These are phyloP conservation scores for Ochlodes sylvanus DNA, from an alignment of 2,888 invertebrate genomes.

Conservation along the genomic window DNA sequence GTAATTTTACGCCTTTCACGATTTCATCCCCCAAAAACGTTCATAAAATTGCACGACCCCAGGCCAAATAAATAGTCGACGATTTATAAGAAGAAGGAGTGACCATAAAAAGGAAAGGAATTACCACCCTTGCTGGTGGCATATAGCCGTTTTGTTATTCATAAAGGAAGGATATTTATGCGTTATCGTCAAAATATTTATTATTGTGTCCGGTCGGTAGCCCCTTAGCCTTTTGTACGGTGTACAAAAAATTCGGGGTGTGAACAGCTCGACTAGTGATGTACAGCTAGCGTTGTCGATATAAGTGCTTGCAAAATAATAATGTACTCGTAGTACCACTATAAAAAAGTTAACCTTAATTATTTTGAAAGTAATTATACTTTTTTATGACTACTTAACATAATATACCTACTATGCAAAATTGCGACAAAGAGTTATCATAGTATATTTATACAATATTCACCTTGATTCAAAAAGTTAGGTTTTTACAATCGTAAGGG, in stretches of 20 bases:
- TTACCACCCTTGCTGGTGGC: constrained; percentile 73
- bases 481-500: too few relatives aligned
- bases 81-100: constrained; percentile 76
- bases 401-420: too few relatives aligned
- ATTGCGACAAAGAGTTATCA: too few relatives aligned
- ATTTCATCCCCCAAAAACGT: constrained; percentile 40
- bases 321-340: too few relatives aligned
- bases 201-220: constrained; percentile 79
- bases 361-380: too few relatives aligned
- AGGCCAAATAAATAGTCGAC: constrained; percentile 72
- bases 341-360: too few relatives aligned
- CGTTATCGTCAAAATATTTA: constrained; percentile 85
- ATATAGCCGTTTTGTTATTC: constrained; percentile 78
- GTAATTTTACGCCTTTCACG: constrained; percentile 40
- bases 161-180: constrained; percentile 83
- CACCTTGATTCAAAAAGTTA: too few relatives aligned
- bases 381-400: too few relatives aligned
- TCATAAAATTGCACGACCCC: constrained; percentile 61
- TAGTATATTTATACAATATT: too few relatives aligned
- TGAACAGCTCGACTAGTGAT: constrained; percentile 66
- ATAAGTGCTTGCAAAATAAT: too few relatives aligned
- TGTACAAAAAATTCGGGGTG: constrained; percentile 75
- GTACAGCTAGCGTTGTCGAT: constrained; percentile 38
- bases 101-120: constrained; percentile 76
- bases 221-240: constrained; percentile 80